Conservation (phyloP, 2,888 invertebrate genomes). For the Matsumyia berberina region DNA sequence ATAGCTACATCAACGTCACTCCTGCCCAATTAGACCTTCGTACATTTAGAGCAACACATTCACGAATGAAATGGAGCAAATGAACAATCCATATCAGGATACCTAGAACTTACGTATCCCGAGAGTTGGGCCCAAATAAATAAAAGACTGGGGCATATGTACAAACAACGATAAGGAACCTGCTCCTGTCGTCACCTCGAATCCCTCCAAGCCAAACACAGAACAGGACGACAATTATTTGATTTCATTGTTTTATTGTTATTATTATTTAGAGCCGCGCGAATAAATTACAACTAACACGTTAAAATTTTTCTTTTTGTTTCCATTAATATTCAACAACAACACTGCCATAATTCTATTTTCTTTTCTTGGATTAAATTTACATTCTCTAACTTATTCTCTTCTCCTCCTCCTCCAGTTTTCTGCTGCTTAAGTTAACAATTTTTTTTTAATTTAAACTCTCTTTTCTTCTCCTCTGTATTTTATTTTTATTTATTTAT, state of each 20-base stretch:
- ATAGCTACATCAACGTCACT: too few species aligned
- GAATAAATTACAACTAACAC: constrained; percentile 61
- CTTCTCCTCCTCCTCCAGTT: constrained; percentile 14
- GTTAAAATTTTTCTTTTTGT: constrained; percentile 33
- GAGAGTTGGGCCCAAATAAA: too few species aligned
- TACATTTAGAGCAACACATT: too few species aligned
- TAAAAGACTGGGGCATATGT: too few species aligned
- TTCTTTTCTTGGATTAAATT: constrained; percentile 50
- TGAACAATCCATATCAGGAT: too few species aligned
- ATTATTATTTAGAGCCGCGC: constrained; percentile 34
- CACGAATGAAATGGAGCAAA: too few species aligned
- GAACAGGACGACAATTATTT: constrained; percentile 53
- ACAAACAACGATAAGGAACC: too few species aligned
- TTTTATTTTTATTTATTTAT: constrained; percentile 10
- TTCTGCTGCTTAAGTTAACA: constrained; percentile 43
- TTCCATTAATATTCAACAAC: constrained; percentile 63
- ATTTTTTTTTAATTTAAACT: constrained; percentile 32
- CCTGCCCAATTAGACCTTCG: too few species aligned
- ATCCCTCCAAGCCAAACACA: constrained; percentile 5
- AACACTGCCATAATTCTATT: constrained; percentile 74
- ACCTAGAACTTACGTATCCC: too few species aligned
- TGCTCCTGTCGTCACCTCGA: too few species aligned
- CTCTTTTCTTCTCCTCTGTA: constrained; percentile 23
- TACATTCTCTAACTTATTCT: constrained; percentile 49
- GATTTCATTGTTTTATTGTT: constrained; percentile 15